Evolutionary conservation across 1,140 invertebrate species (phyloP).

Genomic region (Asobara japonica): DNA sequence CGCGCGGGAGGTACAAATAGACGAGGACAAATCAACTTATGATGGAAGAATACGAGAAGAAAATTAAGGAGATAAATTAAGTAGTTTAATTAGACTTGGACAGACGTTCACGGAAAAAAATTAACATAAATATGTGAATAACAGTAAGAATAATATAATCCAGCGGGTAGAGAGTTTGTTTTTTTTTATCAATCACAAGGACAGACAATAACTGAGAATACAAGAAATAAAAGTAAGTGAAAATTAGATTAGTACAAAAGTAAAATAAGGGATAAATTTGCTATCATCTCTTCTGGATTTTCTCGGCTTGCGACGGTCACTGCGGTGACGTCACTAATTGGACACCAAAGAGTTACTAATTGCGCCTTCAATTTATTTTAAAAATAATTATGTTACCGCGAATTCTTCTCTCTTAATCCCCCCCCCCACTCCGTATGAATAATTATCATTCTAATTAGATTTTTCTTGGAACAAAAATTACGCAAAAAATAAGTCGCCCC

Average conservation of each 20-base stretch:
- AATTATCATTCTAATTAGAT: slow-evolving; percentile 12
- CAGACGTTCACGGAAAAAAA: slow-evolving; percentile 6
- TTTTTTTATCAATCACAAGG: slow-evolving; percentile 39
- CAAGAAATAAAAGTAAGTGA: slow-evolving; percentile 38
- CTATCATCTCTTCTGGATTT: not conserved
- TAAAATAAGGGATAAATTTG: not conserved
- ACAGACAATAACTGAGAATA: slow-evolving; percentile 43
- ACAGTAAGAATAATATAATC: slow-evolving; percentile 50
- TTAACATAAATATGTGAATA: slow-evolving; percentile 36
- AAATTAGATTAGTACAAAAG: slow-evolving; percentile 47
- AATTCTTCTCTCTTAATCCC: not conserved
- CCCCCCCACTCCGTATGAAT: not conserved
- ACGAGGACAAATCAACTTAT: not conserved
- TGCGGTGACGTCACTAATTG: slow-evolving; percentile 13
- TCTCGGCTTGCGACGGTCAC: not conserved
- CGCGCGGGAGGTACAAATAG: slow-evolving; percentile 29
- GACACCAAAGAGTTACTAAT: slow-evolving; percentile 13
- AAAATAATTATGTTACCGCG: not conserved
- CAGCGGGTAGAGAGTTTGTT: slow-evolving; percentile 67
- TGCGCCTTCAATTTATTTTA: slow-evolving; percentile 7
- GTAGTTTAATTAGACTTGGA: slow-evolving; percentile 1
- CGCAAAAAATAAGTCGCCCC: slow-evolving; percentile 54
- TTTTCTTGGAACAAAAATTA: slow-evolving; percentile 53
- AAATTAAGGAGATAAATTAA: not conserved
- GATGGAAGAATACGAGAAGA: not conserved